Evolutionary conservation across 92 coral and sea anemone genomes (phyloP), one percentile per base, ranked within the genome.

Genomic region (Virgularia gustaviana): DNA sequence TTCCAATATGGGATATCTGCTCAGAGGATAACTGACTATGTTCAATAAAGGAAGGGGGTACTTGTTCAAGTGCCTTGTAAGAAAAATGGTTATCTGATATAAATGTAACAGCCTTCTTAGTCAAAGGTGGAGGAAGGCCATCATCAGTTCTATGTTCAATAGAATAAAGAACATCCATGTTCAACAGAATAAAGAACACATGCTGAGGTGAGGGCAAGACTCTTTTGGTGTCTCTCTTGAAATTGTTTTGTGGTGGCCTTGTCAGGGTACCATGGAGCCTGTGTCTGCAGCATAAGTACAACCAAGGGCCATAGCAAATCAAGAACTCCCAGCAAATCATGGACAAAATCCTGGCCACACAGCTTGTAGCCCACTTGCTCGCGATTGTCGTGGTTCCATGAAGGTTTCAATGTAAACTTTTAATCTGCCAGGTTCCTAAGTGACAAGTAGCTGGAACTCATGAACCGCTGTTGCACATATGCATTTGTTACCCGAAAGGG

Each of bases 151-250:
- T 61, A 70, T 66, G 30, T 35, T 63, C 70, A 68, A n/a, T n/a
- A n/a, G n/a, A n/a, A n/a, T n/a, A n/a, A n/a, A n/a, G n/a, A n/a
- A n/a, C n/a, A n/a, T n/a, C n/a, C n/a, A n/a, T n/a, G n/a, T n/a
- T n/a, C n/a, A n/a, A 70, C n/a, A 66, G 83, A 78, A 78, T 56
- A 54, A 42, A 79, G 79, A 56, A 78, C 78, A 58, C 70, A 73
- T 22, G 78, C 83, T 70, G 34, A n/a, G n/a, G n/a, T n/a, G n/a
- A 45, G 29, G 71, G 57, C 55, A 27, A 70, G 33, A 27, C 36
- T 38, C 54, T 75, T 65, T 78, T 78, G 20, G 70, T 78, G 78
- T 43, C 71, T 49, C 82, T 65, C 54, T 49, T 53, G 41, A 65
- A 9, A 77, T 23, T 22, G 28, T 64, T 49, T 76, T 77, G 20